Percentiles rank a stretch among this genome's conserved stretches.
Evolutionary conservation across 2,797 vertebrate species (phyloP).

Genomic region (Tiaroga cobitis): DNA sequence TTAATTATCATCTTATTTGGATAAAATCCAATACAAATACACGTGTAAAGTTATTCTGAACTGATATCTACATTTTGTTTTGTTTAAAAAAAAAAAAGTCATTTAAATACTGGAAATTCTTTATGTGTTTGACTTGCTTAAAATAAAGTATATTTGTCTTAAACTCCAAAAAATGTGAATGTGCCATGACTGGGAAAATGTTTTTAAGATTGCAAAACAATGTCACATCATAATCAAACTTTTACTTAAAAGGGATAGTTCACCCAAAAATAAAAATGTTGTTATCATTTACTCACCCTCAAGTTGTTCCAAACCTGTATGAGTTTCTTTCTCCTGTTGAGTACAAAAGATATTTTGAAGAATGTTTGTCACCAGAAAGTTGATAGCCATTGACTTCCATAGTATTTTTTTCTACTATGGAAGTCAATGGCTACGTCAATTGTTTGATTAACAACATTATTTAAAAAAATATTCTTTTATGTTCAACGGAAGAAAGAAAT

Average conservation of each 20-base stretch:
- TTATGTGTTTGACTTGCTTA: constrained; percentile 60
- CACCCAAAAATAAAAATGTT: neutral
- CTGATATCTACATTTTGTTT: constrained; percentile 36
- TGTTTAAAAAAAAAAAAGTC: constrained; percentile 5
- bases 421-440: neutral
- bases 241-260: neutral
- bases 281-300: neutral
- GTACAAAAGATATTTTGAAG: neutral
- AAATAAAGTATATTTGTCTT: constrained; percentile 68
- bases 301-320: neutral
- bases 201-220: neutral
- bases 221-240: neutral
- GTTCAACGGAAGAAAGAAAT: neutral
- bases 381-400: neutral
- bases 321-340: too few species aligned
- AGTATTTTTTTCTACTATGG: neutral
- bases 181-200: neutral
- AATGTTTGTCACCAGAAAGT: neutral
- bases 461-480: neutral
- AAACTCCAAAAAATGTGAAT: constrained; percentile 51
- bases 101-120: constrained; percentile 57
- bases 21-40: constrained; percentile 37
- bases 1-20: constrained; percentile 54
- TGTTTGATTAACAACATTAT: neutral
- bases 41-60: constrained; percentile 56